Percentiles rank a stretch among this genome's conserved stretches.
Conservation (phyloP, 2,113 vertebrate species). For the Scatophagus argus region DNA sequence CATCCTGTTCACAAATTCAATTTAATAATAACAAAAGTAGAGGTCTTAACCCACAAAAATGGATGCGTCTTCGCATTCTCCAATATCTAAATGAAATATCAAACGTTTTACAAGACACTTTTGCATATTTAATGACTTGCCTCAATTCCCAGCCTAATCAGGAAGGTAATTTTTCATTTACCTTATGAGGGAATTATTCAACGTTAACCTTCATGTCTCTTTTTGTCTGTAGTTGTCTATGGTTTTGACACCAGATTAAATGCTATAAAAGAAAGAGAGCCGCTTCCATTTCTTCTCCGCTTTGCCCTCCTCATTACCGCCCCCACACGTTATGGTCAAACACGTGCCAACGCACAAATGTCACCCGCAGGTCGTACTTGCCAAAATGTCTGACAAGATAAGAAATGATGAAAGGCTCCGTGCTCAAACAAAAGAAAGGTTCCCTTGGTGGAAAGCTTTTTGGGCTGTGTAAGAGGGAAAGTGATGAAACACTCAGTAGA, state of each 20-base stretch:
- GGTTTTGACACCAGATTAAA: constrained; percentile 50
- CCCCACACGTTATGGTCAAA: constrained; percentile 62
- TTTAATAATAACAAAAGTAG: neutral
- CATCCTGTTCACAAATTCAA: neutral
- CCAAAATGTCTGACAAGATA: constrained; percentile 66
- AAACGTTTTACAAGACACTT: constrained; percentile 42
- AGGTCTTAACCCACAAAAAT: neutral
- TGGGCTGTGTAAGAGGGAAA: constrained; percentile 42
- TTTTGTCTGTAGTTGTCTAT: constrained; percentile 29
- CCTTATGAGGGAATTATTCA: constrained; percentile 44
- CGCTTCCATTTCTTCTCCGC: constrained; percentile 55
- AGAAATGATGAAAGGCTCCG: constrained; percentile 68
- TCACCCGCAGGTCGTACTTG: constrained; percentile 62
- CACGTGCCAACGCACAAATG: constrained; percentile 51
- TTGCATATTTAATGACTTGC: constrained; percentile 56
- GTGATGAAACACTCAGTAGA: constrained; percentile 72
- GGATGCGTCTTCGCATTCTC: neutral
- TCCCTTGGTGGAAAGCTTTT: constrained; percentile 55
- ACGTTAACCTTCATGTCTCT: constrained; percentile 31
- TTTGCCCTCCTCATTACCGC: constrained; percentile 64
- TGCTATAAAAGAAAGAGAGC: constrained; percentile 2
- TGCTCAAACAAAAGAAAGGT: constrained; percentile 70
- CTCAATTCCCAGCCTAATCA: constrained; percentile 43
- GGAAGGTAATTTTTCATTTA: constrained; percentile 35
- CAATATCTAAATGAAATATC: constrained; percentile 45